phyloP scores from a whole-genome alignment of 2,113 vertebrate genomes.

The Apteryx mantelli region DNA sequence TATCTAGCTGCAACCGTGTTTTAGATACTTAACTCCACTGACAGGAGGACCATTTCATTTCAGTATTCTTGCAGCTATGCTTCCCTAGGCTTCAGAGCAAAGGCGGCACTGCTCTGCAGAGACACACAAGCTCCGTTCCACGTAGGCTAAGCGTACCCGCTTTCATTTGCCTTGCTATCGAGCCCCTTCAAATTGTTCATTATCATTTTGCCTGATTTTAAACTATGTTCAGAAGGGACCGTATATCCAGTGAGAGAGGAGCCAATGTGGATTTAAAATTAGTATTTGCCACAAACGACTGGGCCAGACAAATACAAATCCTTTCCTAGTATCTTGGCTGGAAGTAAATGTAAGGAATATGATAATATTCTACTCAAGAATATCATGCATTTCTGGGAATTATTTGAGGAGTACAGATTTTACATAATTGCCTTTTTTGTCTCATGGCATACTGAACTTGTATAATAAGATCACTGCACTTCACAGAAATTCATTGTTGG shows the following conservation, averaged over 20 bases:
- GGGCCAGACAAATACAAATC: background rate
- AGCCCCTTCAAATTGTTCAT: constrained; percentile 1
- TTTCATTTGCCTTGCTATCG: background rate
- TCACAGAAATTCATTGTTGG: constrained; percentile 33
- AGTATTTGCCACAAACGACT: background rate
- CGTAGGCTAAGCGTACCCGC: background rate
- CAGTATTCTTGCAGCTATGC: background rate
- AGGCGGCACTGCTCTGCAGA: background rate
- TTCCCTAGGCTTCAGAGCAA: background rate
- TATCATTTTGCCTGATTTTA: constrained; percentile 19
- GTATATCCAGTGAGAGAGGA: background rate
- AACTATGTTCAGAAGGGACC: background rate
- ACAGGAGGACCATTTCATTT: background rate
- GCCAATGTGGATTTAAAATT: background rate
- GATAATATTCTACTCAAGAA: constrained; percentile 11
- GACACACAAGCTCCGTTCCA: background rate
- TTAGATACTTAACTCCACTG: background rate
- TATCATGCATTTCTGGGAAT: constrained; percentile 30
- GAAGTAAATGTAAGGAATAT: background rate
- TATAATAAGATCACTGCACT: constrained; percentile 44
- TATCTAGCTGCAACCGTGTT: background rate
- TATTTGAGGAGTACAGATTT: constrained; percentile 33
- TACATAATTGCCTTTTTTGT: constrained; percentile 66
- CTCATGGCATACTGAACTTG: constrained; percentile 50
- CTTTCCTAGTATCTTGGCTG: background rate